Conservation (phyloP, 2,113 vertebrate genomes). For the Poecilia latipinna region DNA sequence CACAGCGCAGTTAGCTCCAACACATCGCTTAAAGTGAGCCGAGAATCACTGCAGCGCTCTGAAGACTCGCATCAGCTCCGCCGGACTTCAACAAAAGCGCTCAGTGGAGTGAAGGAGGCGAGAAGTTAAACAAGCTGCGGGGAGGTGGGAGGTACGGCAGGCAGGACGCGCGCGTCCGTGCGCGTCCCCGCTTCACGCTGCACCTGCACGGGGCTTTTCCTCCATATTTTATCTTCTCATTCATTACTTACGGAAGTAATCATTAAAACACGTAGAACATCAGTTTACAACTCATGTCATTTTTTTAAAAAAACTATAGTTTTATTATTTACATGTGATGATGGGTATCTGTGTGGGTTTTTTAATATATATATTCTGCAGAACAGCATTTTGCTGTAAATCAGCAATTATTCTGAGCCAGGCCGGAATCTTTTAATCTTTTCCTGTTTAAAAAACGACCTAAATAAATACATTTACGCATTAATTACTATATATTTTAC, state of each 20-base stretch:
- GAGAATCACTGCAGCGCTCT: slow-evolving; percentile 13
- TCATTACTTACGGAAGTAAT: background rate
- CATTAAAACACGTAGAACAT: background rate
- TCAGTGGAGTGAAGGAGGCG: background rate
- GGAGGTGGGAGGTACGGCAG: slow-evolving; percentile 53
- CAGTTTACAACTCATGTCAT: too few relatives aligned
- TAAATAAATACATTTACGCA: too few relatives aligned
- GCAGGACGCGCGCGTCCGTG: slow-evolving; percentile 33
- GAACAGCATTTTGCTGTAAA: too few relatives aligned
- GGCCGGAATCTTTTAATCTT: too few relatives aligned
- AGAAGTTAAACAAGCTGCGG: slow-evolving; percentile 27
- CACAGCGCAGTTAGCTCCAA: background rate
- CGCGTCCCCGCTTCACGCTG: slow-evolving; percentile 25
- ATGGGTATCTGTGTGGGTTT: too few relatives aligned
- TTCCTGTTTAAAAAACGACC: too few relatives aligned
- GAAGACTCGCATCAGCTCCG: slow-evolving; percentile 3
- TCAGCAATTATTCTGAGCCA: too few relatives aligned
- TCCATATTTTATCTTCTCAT: background rate
- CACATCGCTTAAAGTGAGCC: background rate
- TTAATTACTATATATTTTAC: too few relatives aligned
- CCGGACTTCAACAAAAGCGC: background rate
- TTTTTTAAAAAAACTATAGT: background rate
- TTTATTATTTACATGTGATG: background rate
- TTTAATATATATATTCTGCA: too few relatives aligned
- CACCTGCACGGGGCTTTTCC: slow-evolving; percentile 44